Conservation (phyloP, 1,140 invertebrate species). For the Colletes gigas region DNA sequence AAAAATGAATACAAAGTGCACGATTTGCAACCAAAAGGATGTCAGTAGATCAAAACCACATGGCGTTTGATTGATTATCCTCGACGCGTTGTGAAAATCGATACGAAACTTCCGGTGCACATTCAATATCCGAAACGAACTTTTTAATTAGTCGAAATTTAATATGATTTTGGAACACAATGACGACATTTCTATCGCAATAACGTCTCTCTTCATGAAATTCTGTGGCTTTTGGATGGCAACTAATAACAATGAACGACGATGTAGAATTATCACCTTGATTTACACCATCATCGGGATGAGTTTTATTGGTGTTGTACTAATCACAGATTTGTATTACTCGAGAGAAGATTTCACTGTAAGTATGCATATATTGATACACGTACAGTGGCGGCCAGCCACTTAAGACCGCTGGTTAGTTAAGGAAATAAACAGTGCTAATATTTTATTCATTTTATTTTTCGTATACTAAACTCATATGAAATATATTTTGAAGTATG, state of each 20-base stretch:
- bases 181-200: not conserved
- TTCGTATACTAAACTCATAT: too few relatives aligned
- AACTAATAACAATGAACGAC: constrained; percentile 5
- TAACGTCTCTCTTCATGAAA: constrained; percentile 32
- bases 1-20: not conserved
- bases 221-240: constrained; percentile 53
- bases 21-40: not conserved
- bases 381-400: too few relatives aligned
- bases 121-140: too few relatives aligned
- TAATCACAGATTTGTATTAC: constrained; percentile 34
- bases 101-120: too few relatives aligned
- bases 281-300: constrained; percentile 38
- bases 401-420: too few relatives aligned
- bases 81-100: not conserved
- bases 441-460: too few relatives aligned
- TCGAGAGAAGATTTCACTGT: constrained; percentile 47
- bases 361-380: constrained; percentile 21
- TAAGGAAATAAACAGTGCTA: too few relatives aligned
- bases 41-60: not conserved
- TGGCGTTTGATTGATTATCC: not conserved
- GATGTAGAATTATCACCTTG: not conserved
- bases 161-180: not conserved
- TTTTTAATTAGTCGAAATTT: not conserved
- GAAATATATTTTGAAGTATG: too few relatives aligned
- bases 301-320: not conserved